These are phyloP conservation scores for Conomelus anceps DNA, from an alignment of 2,888 invertebrate species.

Conservation along the genomic window DNA sequence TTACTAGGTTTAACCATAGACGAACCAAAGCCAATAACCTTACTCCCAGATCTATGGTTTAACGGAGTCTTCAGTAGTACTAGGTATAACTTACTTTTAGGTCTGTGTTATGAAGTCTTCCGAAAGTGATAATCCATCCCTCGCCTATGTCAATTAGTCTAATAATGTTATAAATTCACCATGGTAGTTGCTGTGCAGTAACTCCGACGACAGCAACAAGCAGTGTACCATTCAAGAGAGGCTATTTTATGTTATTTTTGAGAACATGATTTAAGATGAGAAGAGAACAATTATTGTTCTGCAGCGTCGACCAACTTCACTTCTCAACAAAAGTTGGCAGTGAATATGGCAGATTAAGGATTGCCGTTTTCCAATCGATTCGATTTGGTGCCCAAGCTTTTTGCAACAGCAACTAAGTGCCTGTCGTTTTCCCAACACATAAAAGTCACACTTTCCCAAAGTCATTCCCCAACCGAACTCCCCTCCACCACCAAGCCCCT, in stretches of 20 bases:
- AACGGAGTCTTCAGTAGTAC: too few relatives aligned
- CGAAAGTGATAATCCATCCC: too few relatives aligned
- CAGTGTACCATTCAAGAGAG: not conserved
- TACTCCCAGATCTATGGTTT: too few relatives aligned
- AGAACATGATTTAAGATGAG: not conserved
- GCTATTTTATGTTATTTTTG: not conserved
- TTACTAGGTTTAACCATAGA: too few relatives aligned
- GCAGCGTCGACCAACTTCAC: not conserved
- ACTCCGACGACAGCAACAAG: not conserved
- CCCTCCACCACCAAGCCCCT: not conserved
- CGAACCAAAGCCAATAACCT: too few relatives aligned
- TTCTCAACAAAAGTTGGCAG: not conserved
- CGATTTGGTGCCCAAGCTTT: not conserved
- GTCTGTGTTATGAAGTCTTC: too few relatives aligned
- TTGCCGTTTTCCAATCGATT: not conserved
- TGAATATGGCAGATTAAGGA: not conserved
- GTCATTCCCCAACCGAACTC: not conserved
- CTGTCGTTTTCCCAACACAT: conserved; percentile 14
- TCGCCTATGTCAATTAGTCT: too few relatives aligned
- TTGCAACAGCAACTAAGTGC: conserved; percentile 2
- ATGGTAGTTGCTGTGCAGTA: not conserved
- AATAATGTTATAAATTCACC: too few relatives aligned
- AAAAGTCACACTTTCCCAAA: conserved; percentile 13
- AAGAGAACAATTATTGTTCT: not conserved
- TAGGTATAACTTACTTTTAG: too few relatives aligned